Base-by-base conservation (phyloP, 1,140 invertebrate species). In the Archivesica marissinica region DNA sequence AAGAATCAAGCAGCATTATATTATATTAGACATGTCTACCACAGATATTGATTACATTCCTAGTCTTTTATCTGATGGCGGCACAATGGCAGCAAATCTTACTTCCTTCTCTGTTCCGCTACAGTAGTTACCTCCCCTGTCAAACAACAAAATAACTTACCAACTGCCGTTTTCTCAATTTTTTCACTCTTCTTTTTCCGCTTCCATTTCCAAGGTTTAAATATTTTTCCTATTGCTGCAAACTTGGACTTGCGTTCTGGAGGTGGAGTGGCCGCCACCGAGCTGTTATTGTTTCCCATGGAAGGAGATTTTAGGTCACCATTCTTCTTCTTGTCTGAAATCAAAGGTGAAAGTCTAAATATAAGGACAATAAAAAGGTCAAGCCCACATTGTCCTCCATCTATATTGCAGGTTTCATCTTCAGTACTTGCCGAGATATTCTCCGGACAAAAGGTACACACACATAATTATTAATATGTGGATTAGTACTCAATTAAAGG, bases 191-290 rank as follows among this genome's bases (percentile, higher is more conserved):
- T 99, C 96, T 99, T 98, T 97, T 98, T 99, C 94, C 98, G 96
- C 95, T 98, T 98, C 98, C 98, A 99, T 94, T 99, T 99, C 98
- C 98, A 99, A 6, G 98, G 98, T 95, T 99, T 99, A 94, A 99
- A 98, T 90, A 99, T 96, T 95, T 97, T 96, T 88, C 98, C 98
- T 91, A 99, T 95, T 61, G 97, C 97, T 41, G 98, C 97, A 93
- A 99, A 97, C 94, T 98, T 98, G 91, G 97, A 98, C 94, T 98
- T 98, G 87, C 97, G 96, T 94, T 97, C 97, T 82, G 96, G 96
- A 7, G 92, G 90, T 89, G 96, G 97, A 7, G 88, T 88, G 28
- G 90, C 88, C 0, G 56, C 68, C 68, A 41, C 68, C 23, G 68
- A 72, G 89, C 96, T 97, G 64, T 86, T 88, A 33, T 89, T 90